Evolutionary conservation across 2,113 vertebrate genomes (phyloP).

Genomic region (Mungos mungo): DNA sequence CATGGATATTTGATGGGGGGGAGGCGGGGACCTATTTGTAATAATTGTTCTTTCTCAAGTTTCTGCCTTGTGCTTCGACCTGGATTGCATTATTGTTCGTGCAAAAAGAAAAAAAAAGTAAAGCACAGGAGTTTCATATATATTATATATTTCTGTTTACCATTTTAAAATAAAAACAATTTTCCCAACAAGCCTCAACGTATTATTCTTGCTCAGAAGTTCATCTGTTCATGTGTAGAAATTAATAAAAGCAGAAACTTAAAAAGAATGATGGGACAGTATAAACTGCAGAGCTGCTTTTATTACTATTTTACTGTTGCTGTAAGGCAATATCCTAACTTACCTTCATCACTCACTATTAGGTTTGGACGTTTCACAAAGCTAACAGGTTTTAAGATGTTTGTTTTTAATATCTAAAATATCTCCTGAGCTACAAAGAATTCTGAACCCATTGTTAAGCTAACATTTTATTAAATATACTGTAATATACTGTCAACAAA

Average conservation of each 20-base stretch:
- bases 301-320: not conserved
- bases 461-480: conserved; percentile 36
- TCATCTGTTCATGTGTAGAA: conserved; percentile 32
- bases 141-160: conserved; percentile 73
- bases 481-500: conserved; percentile 8
- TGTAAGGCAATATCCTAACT: conserved; percentile 6
- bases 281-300: conserved; percentile 7
- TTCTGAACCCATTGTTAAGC: not conserved
- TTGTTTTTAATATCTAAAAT: conserved; percentile 26
- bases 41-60: conserved; percentile 46
- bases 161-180: conserved; percentile 78
- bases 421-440: conserved; percentile 36
- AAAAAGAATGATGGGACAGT: not conserved
- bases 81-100: conserved; percentile 65
- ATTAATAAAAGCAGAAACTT: conserved; percentile 54
- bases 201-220: conserved; percentile 61
- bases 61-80: conserved; percentile 65
- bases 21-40: conserved; percentile 37
- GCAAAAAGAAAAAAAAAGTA: conserved; percentile 43
- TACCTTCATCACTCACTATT: not conserved
- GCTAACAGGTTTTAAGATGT: conserved; percentile 15
- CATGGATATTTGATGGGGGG: not conserved
- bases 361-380: conserved; percentile 14
- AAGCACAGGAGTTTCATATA: conserved; percentile 71
- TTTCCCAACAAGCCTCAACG: conserved; percentile 29